Percentiles rank a stretch among this genome's conserved stretches.
Conservation (phyloP, 2,113 vertebrate genomes). For the Aspidoscelis tigris region DNA sequence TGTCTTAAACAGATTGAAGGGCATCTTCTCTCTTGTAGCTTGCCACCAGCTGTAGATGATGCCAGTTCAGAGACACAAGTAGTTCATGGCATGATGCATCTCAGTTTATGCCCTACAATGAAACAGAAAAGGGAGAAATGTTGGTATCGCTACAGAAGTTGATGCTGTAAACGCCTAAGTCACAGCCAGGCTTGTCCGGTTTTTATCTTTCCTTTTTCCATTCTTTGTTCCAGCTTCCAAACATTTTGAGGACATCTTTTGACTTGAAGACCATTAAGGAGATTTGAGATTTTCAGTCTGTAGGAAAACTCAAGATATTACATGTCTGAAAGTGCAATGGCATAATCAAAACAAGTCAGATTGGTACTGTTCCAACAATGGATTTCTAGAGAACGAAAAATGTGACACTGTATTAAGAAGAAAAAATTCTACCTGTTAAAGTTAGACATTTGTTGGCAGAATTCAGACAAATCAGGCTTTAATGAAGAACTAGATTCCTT, state of each 20-base stretch:
- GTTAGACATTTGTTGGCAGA: no score
- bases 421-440: no score
- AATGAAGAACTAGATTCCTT: no score
- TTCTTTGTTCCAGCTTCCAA: neutral
- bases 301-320: neutral
- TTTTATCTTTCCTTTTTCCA: neutral
- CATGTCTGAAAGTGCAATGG: neutral
- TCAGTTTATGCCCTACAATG: neutral
- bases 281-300: neutral
- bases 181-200: neutral
- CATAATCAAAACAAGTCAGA: neutral
- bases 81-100: neutral
- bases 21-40: neutral
- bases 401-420: no score
- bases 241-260: neutral
- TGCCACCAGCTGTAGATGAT: neutral
- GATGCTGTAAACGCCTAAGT: neutral
- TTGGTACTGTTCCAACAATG: no score
- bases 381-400: no score
- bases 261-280: neutral
- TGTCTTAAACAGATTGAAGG: neutral
- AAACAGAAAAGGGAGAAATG: neutral
- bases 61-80: neutral
- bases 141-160: neutral
- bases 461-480: no score